These are phyloP conservation scores for Melanophora roralis DNA, from an alignment of 2,888 invertebrate species.

Conservation along the genomic window DNA sequence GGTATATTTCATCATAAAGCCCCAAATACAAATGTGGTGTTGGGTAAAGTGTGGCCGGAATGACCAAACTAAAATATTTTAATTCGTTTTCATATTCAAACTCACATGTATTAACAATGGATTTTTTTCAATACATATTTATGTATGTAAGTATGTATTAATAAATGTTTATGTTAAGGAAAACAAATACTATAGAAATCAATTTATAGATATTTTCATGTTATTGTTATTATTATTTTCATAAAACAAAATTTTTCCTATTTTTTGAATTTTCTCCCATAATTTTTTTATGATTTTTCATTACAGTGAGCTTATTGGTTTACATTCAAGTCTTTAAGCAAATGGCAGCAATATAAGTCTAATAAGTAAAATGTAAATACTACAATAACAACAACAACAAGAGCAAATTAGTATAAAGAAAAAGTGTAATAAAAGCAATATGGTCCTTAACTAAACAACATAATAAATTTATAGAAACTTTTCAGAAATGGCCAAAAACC, in stretches of 20 bases:
- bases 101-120: too few relatives aligned
- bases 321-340: not conserved
- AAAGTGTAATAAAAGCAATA: conserved; percentile 39
- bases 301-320: not conserved
- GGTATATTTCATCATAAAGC: too few relatives aligned
- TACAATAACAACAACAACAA: not conserved
- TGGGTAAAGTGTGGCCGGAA: too few relatives aligned
- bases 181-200: conserved; percentile 19
- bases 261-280: conserved; percentile 3
- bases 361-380: conserved; percentile 8
- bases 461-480: conserved; percentile 14
- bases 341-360: conserved; percentile 15
- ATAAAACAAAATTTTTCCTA: conserved; percentile 7
- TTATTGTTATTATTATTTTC: conserved; percentile 5
- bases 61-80: too few relatives aligned
- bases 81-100: too few relatives aligned
- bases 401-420: conserved; percentile 3
- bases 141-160: too few relatives aligned
- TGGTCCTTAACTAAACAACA: not conserved
- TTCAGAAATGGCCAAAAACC: not conserved
- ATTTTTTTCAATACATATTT: too few relatives aligned
- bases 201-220: conserved; percentile 33
- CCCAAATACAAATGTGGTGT: too few relatives aligned
- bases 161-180: too few relatives aligned
- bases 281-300: conserved; percentile 14